Conservation (phyloP, 2,113 vertebrate species). For the Dasyurus viverrinus region DNA sequence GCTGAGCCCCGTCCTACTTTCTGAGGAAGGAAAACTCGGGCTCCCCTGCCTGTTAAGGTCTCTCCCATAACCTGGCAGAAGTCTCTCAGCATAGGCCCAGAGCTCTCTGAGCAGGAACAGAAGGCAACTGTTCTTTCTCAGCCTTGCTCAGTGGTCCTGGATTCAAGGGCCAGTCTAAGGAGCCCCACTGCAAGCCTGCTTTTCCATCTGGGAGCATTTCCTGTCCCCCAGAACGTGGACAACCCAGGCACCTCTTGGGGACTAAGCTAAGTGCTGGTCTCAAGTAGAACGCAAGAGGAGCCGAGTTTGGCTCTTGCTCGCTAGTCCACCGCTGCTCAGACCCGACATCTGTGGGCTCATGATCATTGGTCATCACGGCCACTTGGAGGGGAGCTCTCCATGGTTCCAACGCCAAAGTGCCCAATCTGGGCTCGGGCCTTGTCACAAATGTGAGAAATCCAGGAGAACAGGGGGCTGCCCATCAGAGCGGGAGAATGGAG, state of each 20-base stretch:
- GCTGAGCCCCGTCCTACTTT: background rate
- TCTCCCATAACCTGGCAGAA: too few species aligned
- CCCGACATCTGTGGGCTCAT: too few species aligned
- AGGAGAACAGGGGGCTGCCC: background rate
- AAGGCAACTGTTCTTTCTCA: background rate
- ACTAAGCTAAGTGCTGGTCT: background rate
- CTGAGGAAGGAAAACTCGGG: background rate
- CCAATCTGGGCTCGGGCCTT: too few species aligned
- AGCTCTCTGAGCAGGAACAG: background rate
- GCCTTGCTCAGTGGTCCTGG: accelerated
- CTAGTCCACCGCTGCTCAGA: too few species aligned
- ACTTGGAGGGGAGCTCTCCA: too few species aligned
- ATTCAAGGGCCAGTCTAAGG: background rate
- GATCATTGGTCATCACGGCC: too few species aligned
- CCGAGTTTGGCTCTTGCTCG: too few species aligned
- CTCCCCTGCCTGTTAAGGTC: background rate
- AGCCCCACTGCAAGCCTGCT: background rate
- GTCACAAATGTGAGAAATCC: background rate
- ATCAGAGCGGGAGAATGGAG: background rate
- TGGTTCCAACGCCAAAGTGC: too few species aligned
- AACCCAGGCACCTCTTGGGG: background rate
- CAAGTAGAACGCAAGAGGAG: too few species aligned
- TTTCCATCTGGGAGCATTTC: background rate
- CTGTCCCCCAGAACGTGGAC: too few species aligned
- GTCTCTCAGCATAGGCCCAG: background rate